A percentile compares a stretch with the other conserved stretches of the same genome.
phyloP scores from a whole-genome alignment of 2,113 vertebrate species.

The Saccopteryx leptura region DNA sequence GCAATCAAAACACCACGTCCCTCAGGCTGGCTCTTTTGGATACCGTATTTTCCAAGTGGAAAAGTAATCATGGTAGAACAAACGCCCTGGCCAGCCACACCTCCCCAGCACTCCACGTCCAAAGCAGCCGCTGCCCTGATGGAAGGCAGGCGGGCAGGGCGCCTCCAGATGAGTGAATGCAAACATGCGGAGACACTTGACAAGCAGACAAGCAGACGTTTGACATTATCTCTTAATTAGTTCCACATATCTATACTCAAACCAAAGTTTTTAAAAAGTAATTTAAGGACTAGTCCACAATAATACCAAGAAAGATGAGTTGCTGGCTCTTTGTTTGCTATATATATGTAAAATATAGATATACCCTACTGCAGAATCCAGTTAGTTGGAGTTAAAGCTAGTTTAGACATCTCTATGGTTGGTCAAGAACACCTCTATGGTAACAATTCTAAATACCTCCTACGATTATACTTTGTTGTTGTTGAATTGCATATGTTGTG shows the following conservation, averaged over 20 bases:
- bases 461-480: not conserved
- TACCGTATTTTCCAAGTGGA: slow-evolving; percentile 42
- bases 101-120: not conserved
- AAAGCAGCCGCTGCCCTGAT: not conserved
- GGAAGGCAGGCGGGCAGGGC: not conserved
- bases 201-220: not conserved
- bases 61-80: slow-evolving; percentile 4
- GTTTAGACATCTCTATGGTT: not conserved
- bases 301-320: not conserved
- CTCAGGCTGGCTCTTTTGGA: slow-evolving; percentile 1
- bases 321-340: not conserved
- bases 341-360: no score
- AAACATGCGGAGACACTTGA: not conserved
- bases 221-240: slow-evolving; percentile 65
- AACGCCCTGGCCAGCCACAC: not conserved
- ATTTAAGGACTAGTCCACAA: slow-evolving; percentile 32
- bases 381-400: not conserved
- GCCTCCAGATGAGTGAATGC: not conserved
- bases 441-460: not conserved
- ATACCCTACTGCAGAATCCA: not conserved
- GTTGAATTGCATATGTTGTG: not conserved
- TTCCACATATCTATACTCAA: slow-evolving; percentile 42
- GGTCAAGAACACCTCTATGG: not conserved
- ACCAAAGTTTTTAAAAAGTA: slow-evolving; percentile 44
- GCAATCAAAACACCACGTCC: slow-evolving; percentile 28